Percentiles rank a stretch among this genome's conserved stretches.
Evolutionary conservation across 2,888 invertebrate species (phyloP).

Genomic region (Acleris sparsana): DNA sequence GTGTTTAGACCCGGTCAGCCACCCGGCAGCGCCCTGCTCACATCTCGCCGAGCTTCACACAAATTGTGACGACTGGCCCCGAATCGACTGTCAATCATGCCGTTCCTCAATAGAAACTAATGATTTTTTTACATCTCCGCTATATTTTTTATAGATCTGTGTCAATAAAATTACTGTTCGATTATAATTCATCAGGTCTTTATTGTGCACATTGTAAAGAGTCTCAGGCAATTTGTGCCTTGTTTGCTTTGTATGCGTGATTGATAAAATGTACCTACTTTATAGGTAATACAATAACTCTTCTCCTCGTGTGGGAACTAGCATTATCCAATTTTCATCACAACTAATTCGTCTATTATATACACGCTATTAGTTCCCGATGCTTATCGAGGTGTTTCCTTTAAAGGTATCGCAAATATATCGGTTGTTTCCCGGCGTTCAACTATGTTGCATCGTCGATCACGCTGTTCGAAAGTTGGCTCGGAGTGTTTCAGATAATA

Average conservation of each 20-base stretch:
- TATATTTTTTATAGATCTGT: slow-evolving; percentile 38
- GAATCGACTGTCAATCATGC: slow-evolving; percentile 56
- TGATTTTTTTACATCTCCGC: slow-evolving; percentile 48
- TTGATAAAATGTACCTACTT: slow-evolving; percentile 32
- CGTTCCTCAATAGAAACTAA: slow-evolving; percentile 55
- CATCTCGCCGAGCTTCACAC: slow-evolving; percentile 57
- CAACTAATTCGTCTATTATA: slow-evolving; percentile 30
- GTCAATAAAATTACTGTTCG: slow-evolving; percentile 41
- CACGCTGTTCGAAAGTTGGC: slow-evolving; percentile 46
- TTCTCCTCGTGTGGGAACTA: slow-evolving; percentile 55
- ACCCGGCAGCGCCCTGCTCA: slow-evolving; percentile 50
- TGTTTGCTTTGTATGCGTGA: slow-evolving; percentile 35
- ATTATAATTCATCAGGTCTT: slow-evolving; percentile 36
- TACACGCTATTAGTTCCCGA: slow-evolving; percentile 9
- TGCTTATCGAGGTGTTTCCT: slow-evolving; percentile 28
- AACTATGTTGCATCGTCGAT: slow-evolving; percentile 45
- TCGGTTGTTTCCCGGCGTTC: slow-evolving; percentile 42
- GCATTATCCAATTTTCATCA: slow-evolving; percentile 72
- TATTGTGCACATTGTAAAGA: slow-evolving; percentile 38
- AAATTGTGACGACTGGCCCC: slow-evolving; percentile 68
- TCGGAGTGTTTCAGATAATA: slow-evolving; percentile 67
- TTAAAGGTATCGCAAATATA: slow-evolving; percentile 40
- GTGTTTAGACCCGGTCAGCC: slow-evolving; percentile 50
- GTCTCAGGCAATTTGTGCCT: slow-evolving; percentile 45
- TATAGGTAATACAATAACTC: slow-evolving; percentile 9